Base-by-base conservation (phyloP, 2,797 vertebrate genomes). In the Clarias fuscus region DNA sequence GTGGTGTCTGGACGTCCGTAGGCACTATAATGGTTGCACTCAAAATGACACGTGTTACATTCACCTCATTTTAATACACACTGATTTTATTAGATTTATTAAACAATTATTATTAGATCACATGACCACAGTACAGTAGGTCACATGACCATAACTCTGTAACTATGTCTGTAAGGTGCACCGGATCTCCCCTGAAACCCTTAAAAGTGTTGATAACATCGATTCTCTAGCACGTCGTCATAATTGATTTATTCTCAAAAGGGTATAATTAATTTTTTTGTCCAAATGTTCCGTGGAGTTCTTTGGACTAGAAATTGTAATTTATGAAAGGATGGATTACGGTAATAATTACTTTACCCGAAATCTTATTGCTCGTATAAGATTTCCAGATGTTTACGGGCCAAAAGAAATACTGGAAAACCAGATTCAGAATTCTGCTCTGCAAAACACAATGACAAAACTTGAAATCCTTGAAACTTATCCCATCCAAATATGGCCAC, bases 71-170 rank as follows among this genome's bases (percentile, higher is more conserved):
- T 61, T 7, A 10, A 5, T 24, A 7, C 82, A 72, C 1, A 2
- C 2, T 37, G 33, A 18, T 18, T 30, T 18, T 27, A 30, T 4
- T 7, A 1, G 1, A 24, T 62, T 27, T 53, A 15, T 64, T 22
- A 56, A 56, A 14, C 48, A 33, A 20, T 72, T 76, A 30, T 70
- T 83, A 59, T 83, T 30, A 72, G 70, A 17, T 91, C 84, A 86
- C 59, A 48, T 10, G 48, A 48, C 48, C 48, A 48, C 88, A 87
- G 88, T 91, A 48, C 88, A 87, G 88, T 91, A 61, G 86, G 90
- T 61, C 78, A 64, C 20, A n/a, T 64, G 61, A 18, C 14, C 59
- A 5, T 40, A 10, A 6, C 24, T 56, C 53, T 3, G 14, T 56
- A 56, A 56, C 13, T 14, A 24, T 22, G 73, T 30, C 56, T 33